These are phyloP conservation scores for Nasonia longicornis DNA, from an alignment of 1,140 invertebrate species.

Conservation along the genomic window DNA sequence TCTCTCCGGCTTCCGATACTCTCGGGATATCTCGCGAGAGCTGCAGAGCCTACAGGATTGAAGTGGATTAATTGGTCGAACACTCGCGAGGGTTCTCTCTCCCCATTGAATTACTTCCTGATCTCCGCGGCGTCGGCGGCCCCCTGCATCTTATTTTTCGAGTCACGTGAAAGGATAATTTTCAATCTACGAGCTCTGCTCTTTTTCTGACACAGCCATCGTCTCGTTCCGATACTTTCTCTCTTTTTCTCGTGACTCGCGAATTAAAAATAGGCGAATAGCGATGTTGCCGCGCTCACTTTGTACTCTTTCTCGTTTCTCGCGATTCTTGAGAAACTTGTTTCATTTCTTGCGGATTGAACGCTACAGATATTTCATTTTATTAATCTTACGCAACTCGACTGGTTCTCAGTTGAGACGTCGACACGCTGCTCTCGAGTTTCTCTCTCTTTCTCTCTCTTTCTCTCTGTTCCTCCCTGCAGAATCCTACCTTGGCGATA, in stretches of 20 bases:
- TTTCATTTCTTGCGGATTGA: constrained; percentile 28
- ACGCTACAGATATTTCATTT: constrained; percentile 42
- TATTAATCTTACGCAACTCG: constrained; percentile 34
- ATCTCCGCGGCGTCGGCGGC: constrained; percentile 21
- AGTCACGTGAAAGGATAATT: constrained; percentile 46
- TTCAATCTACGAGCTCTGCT: constrained; percentile 40
- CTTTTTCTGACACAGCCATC: neutral
- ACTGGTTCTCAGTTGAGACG: neutral
- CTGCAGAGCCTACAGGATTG: constrained; percentile 54
- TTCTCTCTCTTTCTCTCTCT: neutral
- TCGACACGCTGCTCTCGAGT: constrained; percentile 1
- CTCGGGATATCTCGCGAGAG: constrained; percentile 51
- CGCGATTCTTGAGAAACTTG: constrained; percentile 12
- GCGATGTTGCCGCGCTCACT: neutral
- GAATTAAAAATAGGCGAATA: neutral
- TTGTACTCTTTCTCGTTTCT: neutral
- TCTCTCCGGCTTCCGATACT: constrained; percentile 49
- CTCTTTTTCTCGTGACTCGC: neutral
- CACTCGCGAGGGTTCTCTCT: constrained; percentile 56
- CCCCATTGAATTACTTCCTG: constrained; percentile 44
- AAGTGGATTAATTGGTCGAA: constrained; percentile 66
- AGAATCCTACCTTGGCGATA: constrained; percentile 54
- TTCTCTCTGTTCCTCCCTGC: neutral
- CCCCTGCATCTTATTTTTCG: constrained; percentile 36
- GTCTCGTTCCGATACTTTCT: neutral